Evolutionary conservation across 1,140 invertebrate species (phyloP).

Genomic region (Microvelia longipes): DNA sequence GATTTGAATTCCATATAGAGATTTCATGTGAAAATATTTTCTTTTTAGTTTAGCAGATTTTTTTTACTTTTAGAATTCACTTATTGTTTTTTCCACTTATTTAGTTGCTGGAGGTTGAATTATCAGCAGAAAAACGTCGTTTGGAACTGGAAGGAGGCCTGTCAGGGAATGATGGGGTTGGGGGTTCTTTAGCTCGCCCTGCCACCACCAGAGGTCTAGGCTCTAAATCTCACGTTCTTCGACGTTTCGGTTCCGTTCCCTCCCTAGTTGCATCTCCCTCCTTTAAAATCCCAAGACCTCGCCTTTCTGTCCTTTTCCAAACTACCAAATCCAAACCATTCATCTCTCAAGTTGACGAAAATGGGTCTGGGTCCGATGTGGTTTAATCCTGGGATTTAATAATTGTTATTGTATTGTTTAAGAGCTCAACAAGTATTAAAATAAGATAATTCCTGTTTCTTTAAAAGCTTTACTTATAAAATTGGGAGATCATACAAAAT

Average conservation of each 20-base stretch:
- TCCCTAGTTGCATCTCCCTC: constrained; percentile 20
- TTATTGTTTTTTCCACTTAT: neutral
- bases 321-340: neutral
- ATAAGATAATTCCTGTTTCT: too few species aligned
- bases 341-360: neutral
- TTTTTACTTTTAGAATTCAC: too few species aligned
- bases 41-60: too few species aligned
- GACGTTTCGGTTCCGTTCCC: constrained; percentile 36
- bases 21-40: too few species aligned
- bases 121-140: neutral
- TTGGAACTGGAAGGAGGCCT: constrained; percentile 11
- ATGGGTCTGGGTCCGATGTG: neutral
- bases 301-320: constrained; percentile 16
- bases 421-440: too few species aligned
- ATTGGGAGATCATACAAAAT: too few species aligned
- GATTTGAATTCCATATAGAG: too few species aligned
- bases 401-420: too few species aligned
- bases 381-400: too few species aligned
- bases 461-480: too few species aligned
- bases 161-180: constrained; percentile 2
- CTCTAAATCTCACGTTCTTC: constrained; percentile 27
- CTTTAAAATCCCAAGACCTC: constrained; percentile 26
- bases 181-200: neutral
- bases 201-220: neutral
- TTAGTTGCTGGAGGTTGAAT: neutral